A percentile compares a stretch with the other conserved stretches of the same genome.
Conservation (phyloP, 2,888 invertebrate species). For the Autographa gamma region DNA sequence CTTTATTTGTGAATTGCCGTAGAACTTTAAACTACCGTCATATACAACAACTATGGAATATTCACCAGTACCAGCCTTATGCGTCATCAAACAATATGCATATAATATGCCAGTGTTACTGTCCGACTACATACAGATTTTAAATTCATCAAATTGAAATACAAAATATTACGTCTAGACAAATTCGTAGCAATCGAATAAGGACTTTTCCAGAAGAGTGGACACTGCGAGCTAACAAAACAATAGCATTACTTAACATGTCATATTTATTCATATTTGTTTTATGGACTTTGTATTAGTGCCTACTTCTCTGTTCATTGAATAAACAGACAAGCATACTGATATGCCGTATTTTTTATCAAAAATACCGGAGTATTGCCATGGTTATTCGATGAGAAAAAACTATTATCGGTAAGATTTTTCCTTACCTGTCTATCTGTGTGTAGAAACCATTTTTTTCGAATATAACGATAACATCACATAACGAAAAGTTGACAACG, state of each 20-base stretch:
- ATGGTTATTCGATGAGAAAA: background rate
- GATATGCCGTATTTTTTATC: background rate
- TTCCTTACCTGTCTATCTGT: too few relatives aligned
- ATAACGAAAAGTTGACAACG: too few relatives aligned
- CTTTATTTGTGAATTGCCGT: background rate
- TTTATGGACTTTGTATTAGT: background rate
- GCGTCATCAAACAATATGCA: background rate
- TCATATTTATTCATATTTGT: background rate
- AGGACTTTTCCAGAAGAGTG: background rate
- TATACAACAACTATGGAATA: too few relatives aligned
- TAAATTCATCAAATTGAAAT: background rate
- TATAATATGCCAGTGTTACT: background rate
- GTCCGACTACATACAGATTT: background rate
- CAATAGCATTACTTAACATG: background rate
- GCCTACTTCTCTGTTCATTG: background rate
- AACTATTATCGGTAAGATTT: too few relatives aligned
- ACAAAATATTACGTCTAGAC: background rate
- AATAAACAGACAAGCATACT: background rate
- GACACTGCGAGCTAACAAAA: background rate
- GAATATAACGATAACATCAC: too few relatives aligned
- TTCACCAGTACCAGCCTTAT: background rate
- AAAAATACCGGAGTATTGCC: background rate
- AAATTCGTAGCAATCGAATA: background rate
- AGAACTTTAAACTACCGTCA: too few relatives aligned
- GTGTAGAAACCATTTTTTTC: too few relatives aligned